phyloP scores from a whole-genome alignment of 2,113 vertebrate species.

The Vombatus ursinus region DNA sequence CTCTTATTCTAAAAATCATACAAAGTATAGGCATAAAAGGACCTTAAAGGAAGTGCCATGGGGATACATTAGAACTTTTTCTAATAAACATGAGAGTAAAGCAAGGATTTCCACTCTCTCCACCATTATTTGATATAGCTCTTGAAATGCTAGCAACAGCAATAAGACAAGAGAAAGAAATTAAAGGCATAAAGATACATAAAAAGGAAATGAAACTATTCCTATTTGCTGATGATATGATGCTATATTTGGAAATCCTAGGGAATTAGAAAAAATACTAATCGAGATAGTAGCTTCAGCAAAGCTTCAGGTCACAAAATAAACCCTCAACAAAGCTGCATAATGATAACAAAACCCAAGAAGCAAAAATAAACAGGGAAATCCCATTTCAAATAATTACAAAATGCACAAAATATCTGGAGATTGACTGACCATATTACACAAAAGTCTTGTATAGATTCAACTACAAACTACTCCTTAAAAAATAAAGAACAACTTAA shows the following conservation, averaged over 20 bases:
- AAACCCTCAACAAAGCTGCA: neutral
- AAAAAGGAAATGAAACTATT: neutral
- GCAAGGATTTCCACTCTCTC: neutral
- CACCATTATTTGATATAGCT: neutral
- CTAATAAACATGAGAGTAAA: neutral
- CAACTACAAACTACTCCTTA: neutral
- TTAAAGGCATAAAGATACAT: neutral
- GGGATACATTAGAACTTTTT: neutral
- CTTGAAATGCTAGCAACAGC: neutral
- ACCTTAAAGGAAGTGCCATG: neutral
- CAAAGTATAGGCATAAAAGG: neutral
- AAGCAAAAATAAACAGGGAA: neutral
- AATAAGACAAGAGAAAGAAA: neutral
- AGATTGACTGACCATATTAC: neutral
- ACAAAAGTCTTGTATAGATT: neutral
- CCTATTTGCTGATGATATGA: neutral
- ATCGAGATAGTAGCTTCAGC: neutral
- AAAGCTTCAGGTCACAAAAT: neutral
- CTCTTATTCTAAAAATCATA: neutral
- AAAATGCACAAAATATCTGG: neutral
- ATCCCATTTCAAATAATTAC: neutral
- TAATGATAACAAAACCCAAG: neutral
- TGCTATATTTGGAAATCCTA: neutral
- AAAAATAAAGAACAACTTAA: neutral
- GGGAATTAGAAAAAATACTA: neutral